Evolutionary conservation across 2,797 vertebrate species (phyloP).

Genomic region (Eulemur albifrons): DNA sequence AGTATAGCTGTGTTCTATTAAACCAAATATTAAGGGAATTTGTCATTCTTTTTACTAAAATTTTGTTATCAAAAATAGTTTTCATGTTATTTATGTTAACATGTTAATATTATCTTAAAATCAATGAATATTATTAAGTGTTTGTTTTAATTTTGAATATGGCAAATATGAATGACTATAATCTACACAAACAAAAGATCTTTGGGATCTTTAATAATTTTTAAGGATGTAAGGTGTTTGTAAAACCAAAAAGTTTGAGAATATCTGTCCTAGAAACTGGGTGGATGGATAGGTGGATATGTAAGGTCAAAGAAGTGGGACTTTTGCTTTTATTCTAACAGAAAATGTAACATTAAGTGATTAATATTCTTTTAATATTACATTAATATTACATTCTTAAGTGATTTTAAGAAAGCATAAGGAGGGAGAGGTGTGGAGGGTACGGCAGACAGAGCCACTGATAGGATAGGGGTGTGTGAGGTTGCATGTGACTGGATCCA

Average conservation of each 20-base stretch:
- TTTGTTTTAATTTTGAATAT: neutral
- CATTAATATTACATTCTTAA: neutral
- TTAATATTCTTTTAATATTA: neutral
- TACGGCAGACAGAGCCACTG: neutral
- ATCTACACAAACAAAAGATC: neutral
- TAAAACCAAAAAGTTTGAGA: neutral
- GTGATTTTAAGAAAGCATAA: neutral
- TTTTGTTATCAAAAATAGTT: neutral
- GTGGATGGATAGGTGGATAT: neutral
- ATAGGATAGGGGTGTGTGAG: no score
- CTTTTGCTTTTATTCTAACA: neutral
- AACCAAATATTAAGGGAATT: neutral
- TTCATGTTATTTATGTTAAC: neutral
- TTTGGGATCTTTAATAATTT: neutral
- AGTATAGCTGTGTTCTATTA: neutral
- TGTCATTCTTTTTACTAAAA: neutral
- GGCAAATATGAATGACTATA: neutral
- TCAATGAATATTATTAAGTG: neutral
- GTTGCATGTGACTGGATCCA: neutral
- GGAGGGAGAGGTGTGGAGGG: neutral
- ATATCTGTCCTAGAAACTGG: neutral
- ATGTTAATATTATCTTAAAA: neutral
- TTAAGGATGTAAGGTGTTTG: neutral
- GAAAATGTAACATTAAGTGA: neutral
- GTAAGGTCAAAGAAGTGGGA: neutral